These are phyloP conservation scores for Noctua pronuba DNA, from an alignment of 2,888 invertebrate genomes.

Conservation along the genomic window DNA sequence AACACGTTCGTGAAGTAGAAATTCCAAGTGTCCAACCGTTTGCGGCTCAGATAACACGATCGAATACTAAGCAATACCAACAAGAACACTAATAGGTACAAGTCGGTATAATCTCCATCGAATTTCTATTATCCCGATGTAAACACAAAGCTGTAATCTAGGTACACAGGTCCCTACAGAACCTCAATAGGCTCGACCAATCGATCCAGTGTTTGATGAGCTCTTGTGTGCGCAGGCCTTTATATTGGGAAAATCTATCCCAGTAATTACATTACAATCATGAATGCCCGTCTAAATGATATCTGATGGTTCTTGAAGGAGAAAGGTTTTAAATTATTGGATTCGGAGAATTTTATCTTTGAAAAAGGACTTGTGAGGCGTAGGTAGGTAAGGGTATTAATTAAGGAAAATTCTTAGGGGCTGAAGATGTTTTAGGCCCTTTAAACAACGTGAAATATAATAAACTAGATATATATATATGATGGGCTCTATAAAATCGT, in stretches of 20 bases:
- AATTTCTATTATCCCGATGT: constrained; percentile 69
- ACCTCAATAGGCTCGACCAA: constrained; percentile 39
- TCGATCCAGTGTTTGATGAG: constrained; percentile 61
- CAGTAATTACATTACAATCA: constrained; percentile 33
- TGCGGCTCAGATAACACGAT: constrained; percentile 21
- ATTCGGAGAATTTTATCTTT: constrained; percentile 17
- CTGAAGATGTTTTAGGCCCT: not conserved
- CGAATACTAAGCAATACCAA: constrained; percentile 66
- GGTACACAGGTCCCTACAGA: constrained; percentile 11
- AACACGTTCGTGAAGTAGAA: not conserved
- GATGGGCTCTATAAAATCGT: not conserved
- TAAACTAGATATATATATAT: not conserved
- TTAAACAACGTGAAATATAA: not conserved
- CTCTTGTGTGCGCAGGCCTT: constrained; percentile 46
- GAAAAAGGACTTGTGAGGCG: not conserved
- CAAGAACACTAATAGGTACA: constrained; percentile 66
- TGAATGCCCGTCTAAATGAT: constrained; percentile 33
- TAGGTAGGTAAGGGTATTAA: not conserved
- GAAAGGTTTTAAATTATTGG: constrained; percentile 17
- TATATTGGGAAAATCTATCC: constrained; percentile 36
- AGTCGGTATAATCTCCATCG: constrained; percentile 67
- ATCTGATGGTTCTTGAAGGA: constrained; percentile 21
- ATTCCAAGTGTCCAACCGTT: not conserved
- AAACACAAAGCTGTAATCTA: constrained; percentile 58
- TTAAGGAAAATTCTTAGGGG: not conserved